Conservation (phyloP, 2,888 invertebrate species). For the Plebejus anna region DNA sequence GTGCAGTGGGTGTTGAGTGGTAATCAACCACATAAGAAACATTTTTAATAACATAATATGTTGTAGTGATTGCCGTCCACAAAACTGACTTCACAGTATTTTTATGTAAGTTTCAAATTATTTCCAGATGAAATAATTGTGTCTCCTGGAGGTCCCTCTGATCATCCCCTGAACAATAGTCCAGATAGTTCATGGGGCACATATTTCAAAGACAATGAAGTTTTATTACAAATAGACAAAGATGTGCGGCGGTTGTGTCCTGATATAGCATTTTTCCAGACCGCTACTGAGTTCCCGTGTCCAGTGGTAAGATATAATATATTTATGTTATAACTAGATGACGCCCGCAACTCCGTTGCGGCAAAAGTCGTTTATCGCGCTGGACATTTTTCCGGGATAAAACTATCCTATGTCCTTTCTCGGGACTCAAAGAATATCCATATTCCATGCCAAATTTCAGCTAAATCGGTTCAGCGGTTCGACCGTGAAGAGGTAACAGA, state of each 20-base stretch:
- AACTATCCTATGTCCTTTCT: too few species aligned
- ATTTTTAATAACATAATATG: not conserved
- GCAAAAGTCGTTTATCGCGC: too few species aligned
- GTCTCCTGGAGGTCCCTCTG: slow-evolving; percentile 87
- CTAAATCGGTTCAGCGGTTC: too few species aligned
- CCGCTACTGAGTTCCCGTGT: slow-evolving; percentile 94
- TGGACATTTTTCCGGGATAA: too few species aligned
- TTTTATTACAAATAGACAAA: slow-evolving; percentile 97
- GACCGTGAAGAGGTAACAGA: too few species aligned
- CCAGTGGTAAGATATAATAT: slow-evolving; percentile 71
- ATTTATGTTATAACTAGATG: too few species aligned
- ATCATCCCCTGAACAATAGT: slow-evolving; percentile 96
- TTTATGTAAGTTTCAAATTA: not conserved
- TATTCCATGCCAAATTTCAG: too few species aligned
- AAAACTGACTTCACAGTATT: not conserved
- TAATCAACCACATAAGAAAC: not conserved
- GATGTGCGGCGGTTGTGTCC: slow-evolving; percentile 96
- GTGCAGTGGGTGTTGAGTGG: too few species aligned
- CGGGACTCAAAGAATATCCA: too few species aligned
- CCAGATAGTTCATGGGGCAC: slow-evolving; percentile 97
- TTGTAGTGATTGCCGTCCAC: not conserved
- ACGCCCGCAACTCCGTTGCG: too few species aligned
- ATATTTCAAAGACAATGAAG: slow-evolving; percentile 98
- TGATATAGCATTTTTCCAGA: slow-evolving; percentile 98
- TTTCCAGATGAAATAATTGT: slow-evolving; percentile 91